Base-by-base conservation (phyloP, 2,113 vertebrate genomes). In the Hippocampus comes region DNA sequence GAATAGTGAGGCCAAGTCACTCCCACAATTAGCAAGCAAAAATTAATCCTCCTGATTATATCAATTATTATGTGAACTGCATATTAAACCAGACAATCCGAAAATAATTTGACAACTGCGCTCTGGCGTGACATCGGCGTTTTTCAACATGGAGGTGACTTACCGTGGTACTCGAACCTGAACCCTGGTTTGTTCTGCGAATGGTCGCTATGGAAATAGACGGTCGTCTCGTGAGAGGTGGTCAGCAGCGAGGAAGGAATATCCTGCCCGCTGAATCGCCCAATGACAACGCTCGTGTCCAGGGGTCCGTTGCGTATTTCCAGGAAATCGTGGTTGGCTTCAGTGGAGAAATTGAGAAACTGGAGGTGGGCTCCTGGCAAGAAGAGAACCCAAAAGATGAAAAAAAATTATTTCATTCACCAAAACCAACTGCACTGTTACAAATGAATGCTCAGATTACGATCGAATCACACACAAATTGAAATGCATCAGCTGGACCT, bases 121-220 rank as follows among this genome's bases (percentile, higher is more conserved):
- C 61, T 68, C 23, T 23, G n/a, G 18, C 43, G 34, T 15, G 8
- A 30, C 51, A 51, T 8, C n/a, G 7, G 41, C 20, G 53, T 56
- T 46, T 9, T 43, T 21, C 57, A 11, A 61, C 11, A 43, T 20
- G 5, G 41, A 42, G 60, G 25, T 74, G 38, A 72, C 91, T 94
- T 80, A 97, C 97, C 96, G 76, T 98, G 96, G 85, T 98, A 99
- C 41, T 98, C 96, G 69, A 99, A 92, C 87, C 95, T 93, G 91
- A 99, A 99, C 42, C 97, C 97, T 0, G 95, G 97, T 53, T 95
- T 96, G 90, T 99, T 99, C 90, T 99, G 96, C 0, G 97, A 99
- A 84, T 99, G 97, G 88, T 99, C 97, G 0, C 96, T 99, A 73
- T 99, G 97, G 87, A 98, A 99, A 82, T 99, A 98, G 1, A 99